Base-by-base conservation (phyloP, 2,888 invertebrate genomes). In the Cataglyphis rosenhaueri region DNA sequence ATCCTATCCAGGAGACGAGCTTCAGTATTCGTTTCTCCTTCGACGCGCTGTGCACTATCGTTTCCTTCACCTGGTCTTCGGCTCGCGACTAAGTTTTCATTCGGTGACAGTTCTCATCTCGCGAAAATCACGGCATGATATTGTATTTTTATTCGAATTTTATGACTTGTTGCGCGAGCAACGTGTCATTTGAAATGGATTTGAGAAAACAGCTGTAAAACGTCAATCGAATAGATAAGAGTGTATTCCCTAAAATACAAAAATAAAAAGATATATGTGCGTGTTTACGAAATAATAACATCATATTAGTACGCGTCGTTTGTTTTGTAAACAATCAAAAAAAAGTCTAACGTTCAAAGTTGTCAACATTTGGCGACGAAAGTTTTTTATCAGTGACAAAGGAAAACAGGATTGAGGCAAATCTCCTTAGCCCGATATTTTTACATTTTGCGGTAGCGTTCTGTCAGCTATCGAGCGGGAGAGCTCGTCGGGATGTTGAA, bases 401-500 rank as follows among this genome's bases (percentile, higher is more conserved):
- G 83, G 52, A 71, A 66, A 48, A 48, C 83, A 68, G 55, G 78
- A 38, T 48, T 29, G 35, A n/a, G 35, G 41, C 55, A 10, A 52
- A 12, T 4, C 59, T 25, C 21, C 41, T 35, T 48, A 25, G 9
- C 57, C 32, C 38, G 57, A 8, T 44, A n/a, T 32, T 70, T 59
- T 59, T 21, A 70, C 68, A 59, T 61, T 35, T n/a, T 57, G 41
- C 57, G 76, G 1, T 66, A 41, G n/a, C 66, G 66, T 68, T 76
- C 68, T 70, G 78, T 79, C 78, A 79, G 61, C 78, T 44, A 71
- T 71, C 44, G 71, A 70, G 21, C 68, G 57, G 48, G 52, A 68
- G 52, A 83, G 83, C 70, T 82, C 76, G 65, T 65, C 88, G 89
- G 87, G 82, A 96, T 96, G 96, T 94, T 96, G 94, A 96, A 96